A percentile compares a stretch with the other conserved stretches of the same genome.
These are phyloP conservation scores for Ascidia mentula DNA, from an alignment of 23 tunicate species.

Conservation along the genomic window DNA sequence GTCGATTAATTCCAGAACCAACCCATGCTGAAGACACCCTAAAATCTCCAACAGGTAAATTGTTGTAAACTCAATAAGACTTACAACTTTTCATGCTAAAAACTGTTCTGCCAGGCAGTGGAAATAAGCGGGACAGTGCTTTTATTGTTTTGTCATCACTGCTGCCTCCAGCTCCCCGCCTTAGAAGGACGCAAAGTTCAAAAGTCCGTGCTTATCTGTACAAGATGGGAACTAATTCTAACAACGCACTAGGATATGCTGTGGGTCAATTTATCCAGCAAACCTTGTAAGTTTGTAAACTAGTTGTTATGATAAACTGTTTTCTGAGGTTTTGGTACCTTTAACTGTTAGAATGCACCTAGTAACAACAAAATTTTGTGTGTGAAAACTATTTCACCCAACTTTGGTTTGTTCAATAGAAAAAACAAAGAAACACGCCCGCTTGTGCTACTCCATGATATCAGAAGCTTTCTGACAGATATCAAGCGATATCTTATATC, in stretches of 20 bases:
- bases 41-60: neutral
- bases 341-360: neutral
- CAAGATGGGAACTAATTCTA: conserved; percentile 72
- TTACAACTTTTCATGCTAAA: neutral
- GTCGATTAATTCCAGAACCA: neutral
- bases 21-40: neutral
- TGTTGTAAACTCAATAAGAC: too few species aligned
- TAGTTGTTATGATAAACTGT: too few species aligned
- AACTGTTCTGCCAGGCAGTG: neutral
- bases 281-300: conserved; percentile 79
- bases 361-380: neutral
- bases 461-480: conserved; percentile 89
- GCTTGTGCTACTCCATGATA: conserved; percentile 73
- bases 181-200: conserved; percentile 70
- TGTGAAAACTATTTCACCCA: neutral
- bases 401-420: conserved; percentile 10
- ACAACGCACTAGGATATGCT: conserved; percentile 94
- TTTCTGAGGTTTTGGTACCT: neutral
- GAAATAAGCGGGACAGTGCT: conserved; percentile 40
- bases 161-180: conserved; percentile 89
- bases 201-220: conserved; percentile 76
- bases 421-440: conserved; percentile 71
- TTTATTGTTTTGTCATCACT: conserved; percentile 63
- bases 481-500: conserved; percentile 73
- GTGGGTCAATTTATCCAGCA: conserved; percentile 74